These are phyloP conservation scores for Rhagologus leucostigma DNA, from an alignment of 2,113 vertebrate species.

Conservation along the genomic window DNA sequence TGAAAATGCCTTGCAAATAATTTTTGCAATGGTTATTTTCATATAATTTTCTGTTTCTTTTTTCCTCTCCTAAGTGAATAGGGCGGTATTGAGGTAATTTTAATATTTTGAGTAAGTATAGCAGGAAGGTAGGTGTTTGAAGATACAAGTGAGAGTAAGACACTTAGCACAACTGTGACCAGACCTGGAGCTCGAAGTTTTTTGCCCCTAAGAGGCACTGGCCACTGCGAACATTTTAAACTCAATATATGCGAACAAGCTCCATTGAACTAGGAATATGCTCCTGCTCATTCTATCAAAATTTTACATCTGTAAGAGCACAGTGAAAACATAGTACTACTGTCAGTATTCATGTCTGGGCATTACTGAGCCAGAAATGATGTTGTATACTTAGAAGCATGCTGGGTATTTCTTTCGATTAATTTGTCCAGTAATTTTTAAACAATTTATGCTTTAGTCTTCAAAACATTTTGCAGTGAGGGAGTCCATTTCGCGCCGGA, in stretches of 20 bases:
- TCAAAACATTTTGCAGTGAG: background rate
- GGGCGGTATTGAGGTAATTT: conserved; percentile 51
- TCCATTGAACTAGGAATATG: background rate
- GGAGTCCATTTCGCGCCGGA: background rate
- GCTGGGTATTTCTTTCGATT: background rate
- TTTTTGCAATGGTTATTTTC: conserved; percentile 57
- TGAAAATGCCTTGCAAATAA: conserved; percentile 57
- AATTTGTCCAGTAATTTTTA: background rate
- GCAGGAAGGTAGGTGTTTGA: conserved; percentile 28
- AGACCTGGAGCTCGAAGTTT: background rate
- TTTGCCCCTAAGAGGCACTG: background rate
- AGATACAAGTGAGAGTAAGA: conserved; percentile 22
- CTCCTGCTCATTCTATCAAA: background rate
- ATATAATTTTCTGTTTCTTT: conserved; percentile 44
- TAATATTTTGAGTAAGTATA: conserved; percentile 63
- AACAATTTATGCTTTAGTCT: background rate
- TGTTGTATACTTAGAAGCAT: background rate
- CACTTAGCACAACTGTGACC: conserved; percentile 18
- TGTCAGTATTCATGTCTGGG: background rate
- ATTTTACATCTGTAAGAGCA: background rate
- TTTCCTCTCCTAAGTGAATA: background rate
- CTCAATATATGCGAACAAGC: background rate
- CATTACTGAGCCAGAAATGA: background rate
- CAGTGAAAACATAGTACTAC: background rate
- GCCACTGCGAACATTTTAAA: background rate